These are phyloP conservation scores for Mellivora capensis DNA, from an alignment of 2,113 vertebrate genomes.

Conservation along the genomic window DNA sequence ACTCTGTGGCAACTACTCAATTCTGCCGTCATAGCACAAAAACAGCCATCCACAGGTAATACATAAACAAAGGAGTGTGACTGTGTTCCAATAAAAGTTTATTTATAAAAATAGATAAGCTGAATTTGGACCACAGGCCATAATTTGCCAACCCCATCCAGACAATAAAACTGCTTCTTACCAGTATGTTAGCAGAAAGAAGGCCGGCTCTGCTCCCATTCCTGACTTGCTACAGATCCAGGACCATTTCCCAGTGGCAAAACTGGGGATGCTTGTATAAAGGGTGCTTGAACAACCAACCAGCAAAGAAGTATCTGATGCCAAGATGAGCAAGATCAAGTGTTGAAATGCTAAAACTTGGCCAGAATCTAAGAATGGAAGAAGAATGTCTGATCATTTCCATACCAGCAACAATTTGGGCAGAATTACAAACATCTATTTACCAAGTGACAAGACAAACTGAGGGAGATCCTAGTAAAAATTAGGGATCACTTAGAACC, in stretches of 20 bases:
- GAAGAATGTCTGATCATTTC: constrained; percentile 13
- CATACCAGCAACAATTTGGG: constrained; percentile 61
- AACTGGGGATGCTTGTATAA: not conserved
- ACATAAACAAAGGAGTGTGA: not conserved
- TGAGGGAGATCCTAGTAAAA: constrained; percentile 14
- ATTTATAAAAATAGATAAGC: not conserved
- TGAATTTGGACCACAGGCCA: not conserved
- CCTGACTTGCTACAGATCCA: not conserved
- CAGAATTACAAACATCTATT: constrained; percentile 44
- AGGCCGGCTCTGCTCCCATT: not conserved
- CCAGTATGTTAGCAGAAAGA: not conserved
- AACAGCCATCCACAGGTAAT: constrained; percentile 7
- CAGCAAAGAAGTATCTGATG: constrained; percentile 39
- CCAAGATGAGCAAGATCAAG: not conserved
- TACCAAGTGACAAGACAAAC: constrained; percentile 49
- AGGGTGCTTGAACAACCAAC: constrained; percentile 48
- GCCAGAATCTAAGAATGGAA: not conserved
- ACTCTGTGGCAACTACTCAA: constrained; percentile 8
- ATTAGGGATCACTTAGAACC: constrained; percentile 3
- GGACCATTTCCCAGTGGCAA: not conserved
- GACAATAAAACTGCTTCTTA: not conserved
- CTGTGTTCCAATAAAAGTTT: not conserved
- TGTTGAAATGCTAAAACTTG: not conserved
- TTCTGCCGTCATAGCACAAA: constrained; percentile 31
- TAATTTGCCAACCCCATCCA: constrained; percentile 8